Conservation (phyloP, 2,797 vertebrate species). For the Malacoraja senta region DNA sequence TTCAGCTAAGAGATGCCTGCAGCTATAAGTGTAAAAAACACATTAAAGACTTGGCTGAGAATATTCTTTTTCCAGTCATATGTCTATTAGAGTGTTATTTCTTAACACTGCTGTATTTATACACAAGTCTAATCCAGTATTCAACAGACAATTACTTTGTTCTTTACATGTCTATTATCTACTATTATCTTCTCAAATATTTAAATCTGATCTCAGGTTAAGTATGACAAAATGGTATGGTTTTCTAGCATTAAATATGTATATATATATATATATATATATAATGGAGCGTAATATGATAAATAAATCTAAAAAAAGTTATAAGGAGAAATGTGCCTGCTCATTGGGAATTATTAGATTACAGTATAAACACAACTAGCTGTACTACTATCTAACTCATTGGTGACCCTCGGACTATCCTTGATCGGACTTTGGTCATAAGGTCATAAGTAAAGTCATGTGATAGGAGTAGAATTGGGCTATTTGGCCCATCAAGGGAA, state of each 20-base stretch:
- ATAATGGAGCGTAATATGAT: neutral
- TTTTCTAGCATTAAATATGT: neutral
- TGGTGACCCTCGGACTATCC: too few species aligned
- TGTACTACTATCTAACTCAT: too few species aligned
- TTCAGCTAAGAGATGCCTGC: constrained; percentile 41
- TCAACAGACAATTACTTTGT: neutral
- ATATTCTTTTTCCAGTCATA: constrained; percentile 17
- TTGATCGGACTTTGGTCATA: too few species aligned
- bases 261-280: neutral
- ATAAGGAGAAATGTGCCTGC: neutral
- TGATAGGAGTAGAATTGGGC: too few species aligned
- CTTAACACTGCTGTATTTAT: constrained; percentile 9
- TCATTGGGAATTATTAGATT: neutral
- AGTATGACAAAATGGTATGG: neutral
- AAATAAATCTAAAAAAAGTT: neutral
- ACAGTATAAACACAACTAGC: too few species aligned
- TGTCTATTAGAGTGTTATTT: constrained; percentile 32
- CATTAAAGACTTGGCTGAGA: constrained; percentile 28
- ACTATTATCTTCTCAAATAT: neutral
- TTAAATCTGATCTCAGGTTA: neutral
- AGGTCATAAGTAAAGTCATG: too few species aligned
- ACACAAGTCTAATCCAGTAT: constrained; percentile 5
- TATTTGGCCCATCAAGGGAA: too few species aligned
- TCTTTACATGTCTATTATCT: neutral
- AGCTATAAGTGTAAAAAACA: constrained; percentile 44